Evolutionary conservation across 2,113 vertebrate genomes (phyloP).

Genomic region (Pygathrix nemaeus): DNA sequence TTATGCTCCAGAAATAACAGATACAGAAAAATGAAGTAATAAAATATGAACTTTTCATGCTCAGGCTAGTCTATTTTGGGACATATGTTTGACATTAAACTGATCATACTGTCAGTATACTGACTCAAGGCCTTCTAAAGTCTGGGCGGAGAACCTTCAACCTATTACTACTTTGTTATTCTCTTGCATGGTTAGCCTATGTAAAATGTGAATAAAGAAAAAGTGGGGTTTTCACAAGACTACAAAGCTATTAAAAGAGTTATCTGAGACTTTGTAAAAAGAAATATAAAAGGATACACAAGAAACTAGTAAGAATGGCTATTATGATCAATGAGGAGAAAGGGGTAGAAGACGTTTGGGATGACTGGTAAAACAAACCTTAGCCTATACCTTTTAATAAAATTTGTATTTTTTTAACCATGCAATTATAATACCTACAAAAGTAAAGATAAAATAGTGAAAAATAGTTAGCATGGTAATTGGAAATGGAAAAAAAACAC

Average conservation of each 20-base stretch:
- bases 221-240: neutral
- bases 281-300: neutral
- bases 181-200: neutral
- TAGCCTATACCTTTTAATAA: neutral
- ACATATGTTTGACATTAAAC: neutral
- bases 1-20: neutral
- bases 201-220: neutral
- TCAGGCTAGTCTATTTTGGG: neutral
- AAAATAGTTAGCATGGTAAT: neutral
- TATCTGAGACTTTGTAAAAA: neutral
- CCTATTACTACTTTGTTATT: neutral
- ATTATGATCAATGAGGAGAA: neutral
- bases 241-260: neutral
- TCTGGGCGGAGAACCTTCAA: neutral
- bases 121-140: neutral
- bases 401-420: conserved; percentile 7
- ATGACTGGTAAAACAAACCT: neutral
- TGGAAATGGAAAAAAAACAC: neutral
- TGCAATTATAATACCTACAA: neutral
- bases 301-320: neutral
- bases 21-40: neutral
- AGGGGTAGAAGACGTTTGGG: neutral
- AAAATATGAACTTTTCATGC: neutral
- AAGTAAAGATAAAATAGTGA: neutral
- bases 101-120: neutral